Percentiles rank a stretch among this genome's conserved stretches.
These are phyloP conservation scores for Pseudococcus viburni DNA, from an alignment of 2,888 invertebrate species.

Conservation along the genomic window DNA sequence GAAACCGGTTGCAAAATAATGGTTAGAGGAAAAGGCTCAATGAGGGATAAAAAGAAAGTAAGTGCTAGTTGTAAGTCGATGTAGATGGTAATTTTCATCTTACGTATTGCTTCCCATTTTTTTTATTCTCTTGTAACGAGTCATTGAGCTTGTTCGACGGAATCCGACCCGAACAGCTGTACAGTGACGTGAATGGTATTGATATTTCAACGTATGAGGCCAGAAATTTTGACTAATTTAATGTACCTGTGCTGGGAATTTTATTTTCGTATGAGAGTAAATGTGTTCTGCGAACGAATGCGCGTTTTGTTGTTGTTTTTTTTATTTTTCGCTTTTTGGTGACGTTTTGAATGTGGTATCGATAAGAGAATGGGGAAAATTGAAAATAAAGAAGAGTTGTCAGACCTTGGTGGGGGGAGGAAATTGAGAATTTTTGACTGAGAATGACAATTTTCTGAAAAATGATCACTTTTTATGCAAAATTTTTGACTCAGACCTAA, in stretches of 20 bases:
- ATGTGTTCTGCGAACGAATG: too few species aligned
- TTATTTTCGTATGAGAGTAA: background rate
- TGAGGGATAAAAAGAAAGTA: slow-evolving; percentile 99
- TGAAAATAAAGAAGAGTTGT: too few species aligned
- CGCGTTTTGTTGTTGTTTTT: too few species aligned
- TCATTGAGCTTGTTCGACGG: background rate
- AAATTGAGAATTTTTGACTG: too few species aligned
- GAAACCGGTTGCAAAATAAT: slow-evolving; percentile 99
- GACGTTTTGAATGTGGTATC: too few species aligned
- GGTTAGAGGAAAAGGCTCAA: slow-evolving; percentile 99
- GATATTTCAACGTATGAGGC: background rate
- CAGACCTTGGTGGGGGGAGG: too few species aligned
- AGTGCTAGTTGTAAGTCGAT: slow-evolving; percentile 70
- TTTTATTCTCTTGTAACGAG: background rate
- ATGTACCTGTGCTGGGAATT: background rate
- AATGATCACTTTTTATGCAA: too few species aligned
- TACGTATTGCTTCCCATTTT: background rate
- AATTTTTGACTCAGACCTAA: too few species aligned
- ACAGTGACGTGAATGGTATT: background rate
- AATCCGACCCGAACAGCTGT: background rate
- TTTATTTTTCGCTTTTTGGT: too few species aligned
- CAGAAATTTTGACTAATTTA: background rate
- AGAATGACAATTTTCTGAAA: too few species aligned
- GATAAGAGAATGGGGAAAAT: too few species aligned
- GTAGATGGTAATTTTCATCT: background rate